Base-by-base conservation (phyloP, 2,888 invertebrate genomes). In the Amphipyra tragopoginis region DNA sequence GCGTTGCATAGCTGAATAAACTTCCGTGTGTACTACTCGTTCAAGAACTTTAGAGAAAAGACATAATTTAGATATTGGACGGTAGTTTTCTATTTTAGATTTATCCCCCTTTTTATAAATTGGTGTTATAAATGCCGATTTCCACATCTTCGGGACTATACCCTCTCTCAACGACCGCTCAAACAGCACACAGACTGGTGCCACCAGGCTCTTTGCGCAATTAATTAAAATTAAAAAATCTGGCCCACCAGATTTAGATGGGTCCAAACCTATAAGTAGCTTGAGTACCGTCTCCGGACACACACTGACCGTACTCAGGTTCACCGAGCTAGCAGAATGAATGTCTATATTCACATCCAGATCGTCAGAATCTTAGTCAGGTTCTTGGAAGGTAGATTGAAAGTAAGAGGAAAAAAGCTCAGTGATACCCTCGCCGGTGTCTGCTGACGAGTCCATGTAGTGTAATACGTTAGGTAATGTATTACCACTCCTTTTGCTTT, bases 11-110 rank as follows among this genome's bases (percentile, higher is more conserved):
- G 45, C 33, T 8, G 52, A 39, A 0, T 58, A 57, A 38, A 52
- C 38, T 44, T 8, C 2, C 4, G 21, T 14, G 11, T 52, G 33
- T 1, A 58, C 52, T 3, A 52, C 10, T 5, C 45, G 45, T 3
- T 45, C 52, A 1, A 58, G 11, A 11, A 58, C 5, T 52, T 58
- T 40, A 6, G 52, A 36, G 8, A 54, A 36, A 3, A 48, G 8
- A n/a, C 54, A 58, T 9, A 58, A 9, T 38, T 58, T 58, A 9
- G 56, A 36, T 13, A 56, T 51, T 9, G 49, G 49, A 1, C 49
- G 15, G 21, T 49, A 49, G n/a, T 49, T 21, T 5, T 21, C 21
- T 11, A 49, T 6, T 8, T 38, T 7, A 2, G 38, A 38, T 21
- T 21, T 21, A 21, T 49, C 49, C 11, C 49, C 49, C 9, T 49